These are phyloP conservation scores for Nipponacmea schrenckii DNA, from an alignment of 2,888 invertebrate genomes.

Conservation along the genomic window DNA sequence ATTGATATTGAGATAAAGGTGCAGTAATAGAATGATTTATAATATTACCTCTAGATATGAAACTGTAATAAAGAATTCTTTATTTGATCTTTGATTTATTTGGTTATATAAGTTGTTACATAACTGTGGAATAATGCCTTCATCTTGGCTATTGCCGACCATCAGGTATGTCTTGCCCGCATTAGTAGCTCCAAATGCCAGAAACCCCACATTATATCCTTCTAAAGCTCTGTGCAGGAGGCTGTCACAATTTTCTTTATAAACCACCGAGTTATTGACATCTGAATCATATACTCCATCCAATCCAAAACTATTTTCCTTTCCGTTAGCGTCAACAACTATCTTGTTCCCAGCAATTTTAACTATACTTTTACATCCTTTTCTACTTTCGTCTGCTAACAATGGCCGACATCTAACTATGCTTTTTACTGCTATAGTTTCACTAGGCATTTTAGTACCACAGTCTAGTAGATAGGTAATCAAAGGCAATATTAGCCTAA, in stretches of 20 bases:
- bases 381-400: slow-evolving; percentile 48
- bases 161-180: slow-evolving; percentile 61
- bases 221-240: slow-evolving; percentile 57
- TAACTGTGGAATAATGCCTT: slow-evolving; percentile 56
- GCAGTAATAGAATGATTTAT: too few relatives aligned
- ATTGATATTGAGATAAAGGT: too few relatives aligned
- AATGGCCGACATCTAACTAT: slow-evolving; percentile 53
- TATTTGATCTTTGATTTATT: slow-evolving; percentile 47
- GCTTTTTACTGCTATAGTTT: slow-evolving; percentile 49
- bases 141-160: slow-evolving; percentile 57
- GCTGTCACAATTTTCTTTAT: slow-evolving; percentile 53
- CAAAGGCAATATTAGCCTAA: too few relatives aligned
- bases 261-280: slow-evolving; percentile 50
- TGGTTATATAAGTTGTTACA: slow-evolving; percentile 51
- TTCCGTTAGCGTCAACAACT: slow-evolving; percentile 49
- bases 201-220: slow-evolving; percentile 60
- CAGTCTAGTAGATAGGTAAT: too few relatives aligned
- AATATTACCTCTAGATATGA: slow-evolving; percentile 58
- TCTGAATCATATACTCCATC: slow-evolving; percentile 56
- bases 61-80: slow-evolving; percentile 57
- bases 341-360: slow-evolving; percentile 52
- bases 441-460: slow-evolving; percentile 34
- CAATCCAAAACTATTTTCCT: slow-evolving; percentile 57
- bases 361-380: slow-evolving; percentile 47
- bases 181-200: slow-evolving; percentile 59